Base-by-base conservation (phyloP, 1,140 invertebrate species). In the Caerostris extrusa region DNA sequence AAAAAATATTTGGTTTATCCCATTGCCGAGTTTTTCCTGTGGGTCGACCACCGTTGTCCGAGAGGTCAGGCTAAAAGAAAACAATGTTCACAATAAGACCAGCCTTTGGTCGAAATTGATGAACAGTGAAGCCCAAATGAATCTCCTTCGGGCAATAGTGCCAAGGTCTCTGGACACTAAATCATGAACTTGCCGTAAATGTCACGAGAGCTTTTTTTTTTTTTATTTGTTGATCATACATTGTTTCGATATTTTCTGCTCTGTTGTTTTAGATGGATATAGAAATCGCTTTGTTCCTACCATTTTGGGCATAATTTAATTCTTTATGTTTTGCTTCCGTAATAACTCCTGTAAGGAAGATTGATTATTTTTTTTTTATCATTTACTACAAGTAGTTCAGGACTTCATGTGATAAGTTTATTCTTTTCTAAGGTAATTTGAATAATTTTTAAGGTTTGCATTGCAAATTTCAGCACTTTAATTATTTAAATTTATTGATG, bases 81-180 rank as follows among this genome's bases (percentile, higher is more conserved):
- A 77, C 67, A 14, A 56, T 12, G 67, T 34, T 58, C 88, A 71
- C 53, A 57, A 34, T 56, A 90, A 56, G 88, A 10, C 34, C 34
- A 77, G 55, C 90, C 57, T 19, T n/a, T 91, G 81, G 77, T 85
- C 60, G 69, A 91, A 91, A 91, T 91, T 83, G 90, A 91, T 91
- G 90, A 91, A 91, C 77, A 85, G 90, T 91, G 81, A 91, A 56
- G 77, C 57, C 81, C n/a, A 91, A 91, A 91, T 91, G 90, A 91
- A 77, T 91, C 90, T 67, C 90, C 17, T 67, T 81, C 77, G 81
- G 56, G 90, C 81, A 83, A 83, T 91, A 91, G 90, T 67, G 19
- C 77, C 77, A 60, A 83, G 90, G 77, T 91, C 81, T 85, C 90
- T 56, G 56, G 81, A 85, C 90, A 91, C 90, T 91, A 85, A 91